A percentile compares a stretch with the other conserved stretches of the same genome.
phyloP scores from a whole-genome alignment of 2,113 vertebrate genomes.

The Podilymbus podiceps region DNA sequence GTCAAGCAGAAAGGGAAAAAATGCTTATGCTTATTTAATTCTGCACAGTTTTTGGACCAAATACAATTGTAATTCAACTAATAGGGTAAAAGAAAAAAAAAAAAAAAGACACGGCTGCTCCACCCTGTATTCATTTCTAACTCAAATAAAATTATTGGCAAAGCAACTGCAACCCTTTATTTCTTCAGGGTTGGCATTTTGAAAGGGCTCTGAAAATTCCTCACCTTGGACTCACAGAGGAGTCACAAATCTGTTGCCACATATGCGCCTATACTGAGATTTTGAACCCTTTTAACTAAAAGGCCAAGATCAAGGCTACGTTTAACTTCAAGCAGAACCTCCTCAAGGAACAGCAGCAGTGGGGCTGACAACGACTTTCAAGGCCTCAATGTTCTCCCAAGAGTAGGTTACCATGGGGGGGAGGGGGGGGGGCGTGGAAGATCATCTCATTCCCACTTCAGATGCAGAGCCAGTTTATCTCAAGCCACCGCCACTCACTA shows the following conservation, averaged over 20 bases:
- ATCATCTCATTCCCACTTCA: rapidly evolving
- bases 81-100: background rate
- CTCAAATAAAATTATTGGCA: background rate
- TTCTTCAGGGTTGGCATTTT: background rate
- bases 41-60: background rate
- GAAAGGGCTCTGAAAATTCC: background rate
- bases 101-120: too few species aligned
- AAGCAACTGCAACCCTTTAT: background rate
- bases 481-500: background rate
- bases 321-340: background rate
- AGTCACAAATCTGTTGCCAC: background rate
- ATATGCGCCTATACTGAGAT: rapidly evolving
- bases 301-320: background rate
- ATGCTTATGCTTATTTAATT: background rate
- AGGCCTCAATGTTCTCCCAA: background rate
- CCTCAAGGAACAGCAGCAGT: background rate
- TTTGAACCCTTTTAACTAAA: background rate
- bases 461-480: rapidly evolving
- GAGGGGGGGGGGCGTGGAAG: too few species aligned
- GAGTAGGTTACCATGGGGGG: too few species aligned
- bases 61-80: rapidly evolving
- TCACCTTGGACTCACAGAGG: background rate
- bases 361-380: background rate
- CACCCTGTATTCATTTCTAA: background rate
- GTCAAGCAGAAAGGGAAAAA: background rate